Evolutionary conservation across 2,113 vertebrate species (phyloP).

Genomic region (Rana temporaria): DNA sequence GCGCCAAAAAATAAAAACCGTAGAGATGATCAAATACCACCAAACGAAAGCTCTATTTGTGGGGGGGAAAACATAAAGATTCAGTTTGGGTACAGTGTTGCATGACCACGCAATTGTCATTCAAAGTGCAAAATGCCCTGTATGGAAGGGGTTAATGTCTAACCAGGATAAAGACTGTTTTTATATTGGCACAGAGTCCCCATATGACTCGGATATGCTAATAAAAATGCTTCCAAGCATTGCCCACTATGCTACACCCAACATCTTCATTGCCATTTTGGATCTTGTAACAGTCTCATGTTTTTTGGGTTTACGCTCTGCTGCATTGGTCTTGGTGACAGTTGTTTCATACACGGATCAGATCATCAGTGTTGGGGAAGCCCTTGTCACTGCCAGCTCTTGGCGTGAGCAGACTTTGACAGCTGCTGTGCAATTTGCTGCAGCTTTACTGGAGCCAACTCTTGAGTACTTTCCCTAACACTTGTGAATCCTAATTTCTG

Average conservation of each 20-base stretch:
- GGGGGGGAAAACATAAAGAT: no score
- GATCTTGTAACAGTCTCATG: neutral
- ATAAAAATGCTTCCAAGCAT: no score
- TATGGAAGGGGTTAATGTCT: no score
- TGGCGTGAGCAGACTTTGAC: conserved; percentile 3
- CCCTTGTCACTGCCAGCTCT: conserved; percentile 22
- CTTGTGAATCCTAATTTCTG: conserved; percentile 27
- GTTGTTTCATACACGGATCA: conserved; percentile 5
- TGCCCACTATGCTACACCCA: no score
- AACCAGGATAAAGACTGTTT: neutral
- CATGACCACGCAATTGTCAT: no score
- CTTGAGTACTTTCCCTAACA: conserved; percentile 6
- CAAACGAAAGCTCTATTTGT: no score
- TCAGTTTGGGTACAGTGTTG: no score
- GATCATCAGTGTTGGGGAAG: conserved; percentile 18
- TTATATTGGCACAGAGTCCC: no score
- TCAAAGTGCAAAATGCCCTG: no score
- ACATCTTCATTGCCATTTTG: neutral
- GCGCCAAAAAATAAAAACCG: no score
- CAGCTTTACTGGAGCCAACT: neutral
- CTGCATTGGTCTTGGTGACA: neutral
- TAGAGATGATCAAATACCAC: no score
- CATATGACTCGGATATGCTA: neutral
- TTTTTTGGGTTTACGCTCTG: neutral
- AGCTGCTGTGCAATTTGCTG: conserved; percentile 36